phyloP scores from a whole-genome alignment of 2,888 invertebrate genomes.

The Notodonta ziczac region DNA sequence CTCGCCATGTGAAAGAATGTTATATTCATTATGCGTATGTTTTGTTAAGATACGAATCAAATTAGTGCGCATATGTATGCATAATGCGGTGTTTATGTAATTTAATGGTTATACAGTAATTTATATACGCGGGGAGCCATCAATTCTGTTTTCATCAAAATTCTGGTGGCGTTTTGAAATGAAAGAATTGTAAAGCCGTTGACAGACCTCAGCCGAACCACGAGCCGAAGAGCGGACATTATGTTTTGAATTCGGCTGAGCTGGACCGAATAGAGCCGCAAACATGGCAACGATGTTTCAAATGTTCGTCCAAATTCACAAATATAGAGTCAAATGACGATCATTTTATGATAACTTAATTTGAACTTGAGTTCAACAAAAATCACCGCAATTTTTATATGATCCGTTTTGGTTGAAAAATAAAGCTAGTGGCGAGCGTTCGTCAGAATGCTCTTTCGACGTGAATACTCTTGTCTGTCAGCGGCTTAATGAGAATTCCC shows the following conservation, averaged over 20 bases:
- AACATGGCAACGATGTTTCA: background rate
- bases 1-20: slow-evolving; percentile 69
- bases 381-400: too few relatives aligned
- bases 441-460: too few relatives aligned
- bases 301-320: too few relatives aligned
- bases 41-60: slow-evolving; percentile 67
- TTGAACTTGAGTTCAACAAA: too few relatives aligned
- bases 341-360: too few relatives aligned
- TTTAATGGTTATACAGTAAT: slow-evolving; percentile 45
- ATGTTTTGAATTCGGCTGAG: too few relatives aligned
- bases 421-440: too few relatives aligned
- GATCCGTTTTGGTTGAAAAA: too few relatives aligned
- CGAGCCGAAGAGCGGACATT: too few relatives aligned
- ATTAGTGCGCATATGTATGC: slow-evolving; percentile 55
- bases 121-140: slow-evolving; percentile 38
- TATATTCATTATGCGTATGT: slow-evolving; percentile 66
- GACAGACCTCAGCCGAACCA: too few relatives aligned
- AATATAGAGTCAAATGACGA: too few relatives aligned
- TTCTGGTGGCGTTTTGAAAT: slow-evolving; percentile 51
- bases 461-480: too few relatives aligned
- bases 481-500: slow-evolving; percentile 37
- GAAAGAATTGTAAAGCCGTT: slow-evolving; percentile 41
- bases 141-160: slow-evolving; percentile 45
- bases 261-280: background rate
- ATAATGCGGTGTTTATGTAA: slow-evolving; percentile 56